Base-by-base conservation (phyloP, 1,140 invertebrate genomes). In the Adelges cooleyi region DNA sequence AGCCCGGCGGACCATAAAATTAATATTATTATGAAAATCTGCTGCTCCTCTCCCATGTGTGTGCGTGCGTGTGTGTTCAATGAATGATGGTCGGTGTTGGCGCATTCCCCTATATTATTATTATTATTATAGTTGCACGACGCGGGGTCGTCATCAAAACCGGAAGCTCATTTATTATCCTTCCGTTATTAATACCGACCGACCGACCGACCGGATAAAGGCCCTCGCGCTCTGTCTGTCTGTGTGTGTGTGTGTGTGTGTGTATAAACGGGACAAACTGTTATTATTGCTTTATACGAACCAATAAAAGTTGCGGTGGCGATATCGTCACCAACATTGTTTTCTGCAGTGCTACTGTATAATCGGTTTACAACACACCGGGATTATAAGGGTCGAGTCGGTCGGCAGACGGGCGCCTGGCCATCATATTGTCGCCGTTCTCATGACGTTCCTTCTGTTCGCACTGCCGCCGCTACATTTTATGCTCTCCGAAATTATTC, bases 381-480 rank as follows among this genome's bases (percentile, higher is more conserved):
- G 53, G 54, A 59, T 59, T 59, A 59, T 46, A 46, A 59, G 54
- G 54, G 54, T 59, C 22, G 23, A 38, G 54, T 59, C 22, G 23
- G 53, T 59, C 40, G 54, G 54, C 54, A 59, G 54, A 59, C 54
- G 54, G 54, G 54, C 40, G 54, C 54, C 54, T 44, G 54, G 40
- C 54, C 54, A 59, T 59, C 54, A 59, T 59, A 59, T 59, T 59
- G 54, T 59, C 54, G 54, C 54, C 54, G 54, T 59, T 52, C 50
- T 52, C 50, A 36, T 36, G 50, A 33, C 5, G 29, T 52, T 59
- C 54, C 54, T 59, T 59, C 54, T 59, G 54, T 59, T 59, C 40
- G 25, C 53, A 36, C 4, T 5, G 25, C 27, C 49, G 25, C 40
- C 53, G 53, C 29, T 11, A 33, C 29, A 33, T 33, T 33, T 33